Evolutionary conservation across 37 sponge, comb jelly and placozoan species (phyloP).

Genomic region (Bolinopsis microptera): DNA sequence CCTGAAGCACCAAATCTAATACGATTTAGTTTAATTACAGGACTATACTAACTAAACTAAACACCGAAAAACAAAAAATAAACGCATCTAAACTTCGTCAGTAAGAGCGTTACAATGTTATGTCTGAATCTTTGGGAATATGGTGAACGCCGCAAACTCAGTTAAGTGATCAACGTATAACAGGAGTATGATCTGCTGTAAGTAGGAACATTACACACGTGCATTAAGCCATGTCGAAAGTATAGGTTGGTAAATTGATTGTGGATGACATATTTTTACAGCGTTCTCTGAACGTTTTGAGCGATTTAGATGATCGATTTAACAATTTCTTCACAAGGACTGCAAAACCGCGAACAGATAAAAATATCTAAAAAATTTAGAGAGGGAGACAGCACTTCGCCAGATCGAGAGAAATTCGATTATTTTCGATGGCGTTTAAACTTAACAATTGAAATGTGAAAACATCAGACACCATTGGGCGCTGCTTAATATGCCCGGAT

Average conservation of each 20-base stretch:
- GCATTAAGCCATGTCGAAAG: no score
- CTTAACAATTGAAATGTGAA: background rate
- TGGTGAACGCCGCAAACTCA: no score
- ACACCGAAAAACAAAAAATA: background rate
- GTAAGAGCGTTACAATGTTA: no score
- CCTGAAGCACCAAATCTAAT: background rate
- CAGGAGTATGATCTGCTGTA: no score
- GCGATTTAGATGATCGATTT: background rate
- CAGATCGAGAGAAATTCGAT: background rate
- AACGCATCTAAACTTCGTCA: no score
- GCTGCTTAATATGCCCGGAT: background rate
- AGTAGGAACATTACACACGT: no score
- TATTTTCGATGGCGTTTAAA: background rate
- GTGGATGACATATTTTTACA: background rate
- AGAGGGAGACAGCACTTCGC: background rate
- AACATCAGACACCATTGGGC: background rate
- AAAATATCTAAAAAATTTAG: background rate
- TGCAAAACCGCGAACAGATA: background rate
- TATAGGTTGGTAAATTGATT: background rate
- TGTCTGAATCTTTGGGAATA: no score
- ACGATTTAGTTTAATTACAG: background rate
- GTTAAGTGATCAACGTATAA: no score
- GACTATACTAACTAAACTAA: no score
- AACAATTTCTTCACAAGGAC: background rate
- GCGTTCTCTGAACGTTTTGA: background rate